These are phyloP conservation scores for Urosaurus nigricauda DNA, from an alignment of 2,797 vertebrate species.

Conservation along the genomic window DNA sequence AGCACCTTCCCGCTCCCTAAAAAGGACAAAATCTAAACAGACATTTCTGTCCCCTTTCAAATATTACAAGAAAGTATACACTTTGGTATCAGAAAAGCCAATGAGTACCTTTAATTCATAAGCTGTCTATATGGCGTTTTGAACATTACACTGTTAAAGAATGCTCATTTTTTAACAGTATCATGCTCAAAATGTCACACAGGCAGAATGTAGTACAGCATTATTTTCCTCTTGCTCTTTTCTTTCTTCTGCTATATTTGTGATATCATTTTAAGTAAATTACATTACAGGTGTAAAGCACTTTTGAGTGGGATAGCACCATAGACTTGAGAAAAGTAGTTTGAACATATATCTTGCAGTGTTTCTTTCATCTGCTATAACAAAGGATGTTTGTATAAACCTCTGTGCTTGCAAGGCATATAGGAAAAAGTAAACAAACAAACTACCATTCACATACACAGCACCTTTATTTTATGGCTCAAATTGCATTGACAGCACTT, in stretches of 20 bases:
- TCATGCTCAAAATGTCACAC: too few relatives aligned
- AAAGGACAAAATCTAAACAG: too few relatives aligned
- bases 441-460: slow-evolving; percentile 45
- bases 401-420: slow-evolving; percentile 39
- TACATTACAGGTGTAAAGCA: neutral
- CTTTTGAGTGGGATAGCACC: neutral
- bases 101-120: too few relatives aligned
- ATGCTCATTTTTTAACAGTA: too few relatives aligned
- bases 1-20: too few relatives aligned
- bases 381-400: slow-evolving; percentile 21
- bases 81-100: too few relatives aligned
- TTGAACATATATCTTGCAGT: slow-evolving; percentile 21
- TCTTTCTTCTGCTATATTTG: neutral
- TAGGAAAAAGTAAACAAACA: slow-evolving; percentile 26
- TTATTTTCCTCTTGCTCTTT: neutral
- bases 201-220: neutral
- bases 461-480: neutral
- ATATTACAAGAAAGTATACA: too few relatives aligned
- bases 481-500: neutral
- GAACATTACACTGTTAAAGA: too few relatives aligned
- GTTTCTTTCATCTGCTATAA: slow-evolving; percentile 58
- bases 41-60: too few relatives aligned
- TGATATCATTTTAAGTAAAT: neutral
- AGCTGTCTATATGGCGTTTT: too few relatives aligned
- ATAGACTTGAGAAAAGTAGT: neutral